phyloP scores from a whole-genome alignment of 1,140 invertebrate species.

The Reticulitermes speratus region DNA sequence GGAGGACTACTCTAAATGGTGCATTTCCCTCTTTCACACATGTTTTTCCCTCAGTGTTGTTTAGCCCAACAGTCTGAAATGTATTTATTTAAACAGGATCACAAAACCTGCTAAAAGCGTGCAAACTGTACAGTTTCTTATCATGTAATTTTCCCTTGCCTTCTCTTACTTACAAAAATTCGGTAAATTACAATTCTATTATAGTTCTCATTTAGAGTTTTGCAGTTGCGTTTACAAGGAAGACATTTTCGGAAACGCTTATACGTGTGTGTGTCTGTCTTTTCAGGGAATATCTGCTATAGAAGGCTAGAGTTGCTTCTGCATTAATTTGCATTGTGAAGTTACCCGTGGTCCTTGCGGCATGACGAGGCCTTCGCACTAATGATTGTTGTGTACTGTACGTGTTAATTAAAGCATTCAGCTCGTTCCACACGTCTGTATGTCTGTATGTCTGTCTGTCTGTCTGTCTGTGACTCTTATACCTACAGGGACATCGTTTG shows the following conservation, averaged over 20 bases:
- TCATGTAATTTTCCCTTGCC: no score
- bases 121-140: no score
- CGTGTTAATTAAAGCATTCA: conserved; percentile 1
- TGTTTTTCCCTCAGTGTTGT: no score
- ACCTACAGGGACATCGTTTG: background rate
- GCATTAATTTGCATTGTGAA: conserved; percentile 19
- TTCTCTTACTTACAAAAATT: no score
- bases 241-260: background rate
- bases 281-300: background rate
- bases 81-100: no score
- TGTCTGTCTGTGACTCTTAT: background rate
- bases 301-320: background rate
- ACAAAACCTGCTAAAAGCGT: no score
- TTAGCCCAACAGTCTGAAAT: no score
- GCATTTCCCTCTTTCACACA: no score
- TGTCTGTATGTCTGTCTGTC: background rate
- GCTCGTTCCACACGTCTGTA: background rate
- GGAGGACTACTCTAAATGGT: no score
- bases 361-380: background rate
- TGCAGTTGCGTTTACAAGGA: no score
- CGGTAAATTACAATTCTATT: no score
- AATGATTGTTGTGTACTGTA: conserved; percentile 10
- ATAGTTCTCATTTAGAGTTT: no score
- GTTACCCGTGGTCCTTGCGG: background rate
- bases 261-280: background rate